These are phyloP conservation scores for Hecatera dysodea DNA, from an alignment of 2,888 invertebrate species.

Conservation along the genomic window DNA sequence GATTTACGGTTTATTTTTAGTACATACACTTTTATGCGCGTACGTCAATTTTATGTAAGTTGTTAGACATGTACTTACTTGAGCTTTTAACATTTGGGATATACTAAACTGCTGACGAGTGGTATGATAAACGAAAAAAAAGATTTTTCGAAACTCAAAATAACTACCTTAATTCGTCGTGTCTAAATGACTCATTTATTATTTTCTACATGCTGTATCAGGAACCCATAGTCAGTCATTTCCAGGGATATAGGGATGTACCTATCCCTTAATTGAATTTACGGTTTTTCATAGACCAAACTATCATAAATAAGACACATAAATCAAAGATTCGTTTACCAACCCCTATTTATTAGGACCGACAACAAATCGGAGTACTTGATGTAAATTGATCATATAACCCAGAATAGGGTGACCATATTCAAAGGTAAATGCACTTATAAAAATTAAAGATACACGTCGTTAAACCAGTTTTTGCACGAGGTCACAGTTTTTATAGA, in stretches of 20 bases:
- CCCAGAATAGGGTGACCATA: slow-evolving; percentile 62
- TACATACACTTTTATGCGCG: slow-evolving; percentile 51
- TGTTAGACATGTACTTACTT: neutral
- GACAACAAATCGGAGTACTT: slow-evolving; percentile 43
- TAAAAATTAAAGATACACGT: slow-evolving; percentile 61
- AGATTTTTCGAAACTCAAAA: neutral
- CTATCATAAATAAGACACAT: neutral
- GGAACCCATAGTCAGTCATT: neutral
- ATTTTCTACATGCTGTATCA: neutral
- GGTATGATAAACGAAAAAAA: neutral
- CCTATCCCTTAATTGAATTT: neutral
- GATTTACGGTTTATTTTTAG: slow-evolving; percentile 53
- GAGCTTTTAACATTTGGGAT: neutral
- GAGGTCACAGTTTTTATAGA: slow-evolving; percentile 75
- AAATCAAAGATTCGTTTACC: slow-evolving; percentile 12
- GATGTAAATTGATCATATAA: slow-evolving; percentile 66
- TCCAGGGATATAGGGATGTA: neutral
- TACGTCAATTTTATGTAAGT: slow-evolving; percentile 3
- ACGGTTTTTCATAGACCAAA: neutral
- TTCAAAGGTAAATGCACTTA: slow-evolving; percentile 61
- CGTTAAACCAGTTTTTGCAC: slow-evolving; percentile 71
- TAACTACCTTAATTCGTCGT: neutral
- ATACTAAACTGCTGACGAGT: neutral
- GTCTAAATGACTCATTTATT: neutral
- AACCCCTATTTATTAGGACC: slow-evolving; percentile 16